phyloP scores from a whole-genome alignment of 30 jellyfish, hydroid and myxozoan genomes.

The Pelagia noctiluca region DNA sequence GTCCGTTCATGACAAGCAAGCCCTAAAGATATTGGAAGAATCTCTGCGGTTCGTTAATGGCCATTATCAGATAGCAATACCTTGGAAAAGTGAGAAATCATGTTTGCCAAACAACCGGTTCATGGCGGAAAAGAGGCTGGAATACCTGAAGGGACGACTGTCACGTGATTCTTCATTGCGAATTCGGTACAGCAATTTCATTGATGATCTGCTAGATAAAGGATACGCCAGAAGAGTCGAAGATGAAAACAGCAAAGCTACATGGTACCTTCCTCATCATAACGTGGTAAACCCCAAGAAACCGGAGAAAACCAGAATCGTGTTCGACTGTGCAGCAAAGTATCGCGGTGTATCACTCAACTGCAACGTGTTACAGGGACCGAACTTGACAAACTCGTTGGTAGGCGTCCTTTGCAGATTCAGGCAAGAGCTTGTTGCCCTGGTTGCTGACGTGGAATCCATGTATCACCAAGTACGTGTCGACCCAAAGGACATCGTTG shows the following conservation, averaged over 20 bases:
- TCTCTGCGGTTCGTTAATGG: constrained; percentile 19
- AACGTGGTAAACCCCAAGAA: constrained; percentile 39
- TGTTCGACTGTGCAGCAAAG: constrained; percentile 55
- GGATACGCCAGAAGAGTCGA: constrained; percentile 24
- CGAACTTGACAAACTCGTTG: constrained; percentile 42
- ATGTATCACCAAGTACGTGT: constrained; percentile 55
- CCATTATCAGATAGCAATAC: constrained; percentile 43
- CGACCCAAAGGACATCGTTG: constrained; percentile 23
- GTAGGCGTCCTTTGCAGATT: constrained; percentile 39
- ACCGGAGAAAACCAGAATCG: constrained; percentile 41
- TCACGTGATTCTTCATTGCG: background rate
- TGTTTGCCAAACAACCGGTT: constrained; percentile 38
- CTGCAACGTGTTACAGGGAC: constrained; percentile 38
- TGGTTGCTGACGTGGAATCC: constrained; percentile 36
- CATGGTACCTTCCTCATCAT: constrained; percentile 59
- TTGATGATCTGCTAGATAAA: constrained; percentile 25
- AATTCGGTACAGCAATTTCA: constrained; percentile 9
- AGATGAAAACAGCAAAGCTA: background rate
- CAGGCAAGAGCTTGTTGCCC: constrained; percentile 33
- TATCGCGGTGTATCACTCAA: constrained; percentile 32
- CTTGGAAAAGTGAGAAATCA: constrained; percentile 33
- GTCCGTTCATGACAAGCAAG: constrained; percentile 50
- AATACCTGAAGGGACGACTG: constrained; percentile 28
- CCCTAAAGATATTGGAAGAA: constrained; percentile 38
- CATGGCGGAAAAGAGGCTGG: constrained; percentile 57